Base-by-base conservation (phyloP, 1,140 invertebrate species). In the Zophobas atratus region DNA sequence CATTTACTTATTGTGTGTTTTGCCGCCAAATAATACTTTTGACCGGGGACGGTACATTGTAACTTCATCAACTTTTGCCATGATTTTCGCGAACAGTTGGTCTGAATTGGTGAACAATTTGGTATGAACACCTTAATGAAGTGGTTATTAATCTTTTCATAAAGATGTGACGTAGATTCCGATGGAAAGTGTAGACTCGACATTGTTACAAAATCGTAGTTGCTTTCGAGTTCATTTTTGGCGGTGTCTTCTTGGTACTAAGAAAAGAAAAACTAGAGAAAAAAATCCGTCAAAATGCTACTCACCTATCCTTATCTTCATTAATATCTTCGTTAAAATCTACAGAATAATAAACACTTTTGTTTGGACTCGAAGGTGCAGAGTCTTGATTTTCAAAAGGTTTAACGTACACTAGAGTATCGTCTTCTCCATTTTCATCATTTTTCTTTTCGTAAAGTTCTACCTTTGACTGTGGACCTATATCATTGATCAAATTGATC, bases 1-100 rank as follows among this genome's bases (percentile, higher is more conserved):
- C 74, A 78, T 82, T 83, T 85, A 20, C 81, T 81, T 39, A 85
- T 82, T 3, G 34, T 81, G 76, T 84, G 84, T 57, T 80, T 85
- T 5, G 82, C 84, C 38, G 83, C 80, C 34, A 86, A 78, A 72
- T 84, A 81, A 55, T 85, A 85, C 8, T 75, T 82, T 38, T 81
- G 75, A 6, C 51, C 57, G 2, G 75, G 39, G 20, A 56, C 72
- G 0, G 55, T 39, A 8, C 70, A 77, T 43, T 92, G 90, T 6
- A 95, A 84, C 6, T 91, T 88, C 77, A 95, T 88, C n/a, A 95
- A 85, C 84, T 92, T 93, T 36, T 90, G 90, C 71, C 90, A 90
- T n/a, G 91, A 90, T 78, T 90, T 89, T 85, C 91, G 92, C 20
- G 94, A 93, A 78, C 92, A 92, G n/a, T 93, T 89, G 1, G 94